Evolutionary conservation across 2,113 vertebrate genomes (phyloP).

Genomic region (Agelaius phoeniceus): DNA sequence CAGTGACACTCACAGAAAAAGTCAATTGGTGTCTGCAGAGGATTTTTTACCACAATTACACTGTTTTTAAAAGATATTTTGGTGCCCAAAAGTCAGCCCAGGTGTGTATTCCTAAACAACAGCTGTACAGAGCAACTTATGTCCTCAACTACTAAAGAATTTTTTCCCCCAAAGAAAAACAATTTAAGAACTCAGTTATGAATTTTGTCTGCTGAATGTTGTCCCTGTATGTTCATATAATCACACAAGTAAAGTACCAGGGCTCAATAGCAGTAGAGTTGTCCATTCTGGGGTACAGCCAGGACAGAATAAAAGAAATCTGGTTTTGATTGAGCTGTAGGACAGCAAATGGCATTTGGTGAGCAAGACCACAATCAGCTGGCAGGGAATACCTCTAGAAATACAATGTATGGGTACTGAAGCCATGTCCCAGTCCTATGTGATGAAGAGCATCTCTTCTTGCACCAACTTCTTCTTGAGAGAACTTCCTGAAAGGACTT

Average conservation of each 20-base stretch:
- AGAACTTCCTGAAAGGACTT: not conserved
- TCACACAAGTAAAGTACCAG: not conserved
- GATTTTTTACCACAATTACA: not conserved
- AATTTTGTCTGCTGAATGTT: not conserved
- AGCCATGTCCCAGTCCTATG: fast-evolving
- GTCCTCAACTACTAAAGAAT: not conserved
- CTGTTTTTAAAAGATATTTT: not conserved
- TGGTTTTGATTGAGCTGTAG: not conserved
- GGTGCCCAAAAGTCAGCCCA: not conserved
- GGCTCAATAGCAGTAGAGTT: not conserved
- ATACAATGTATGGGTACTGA: not conserved
- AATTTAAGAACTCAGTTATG: not conserved
- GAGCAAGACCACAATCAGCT: not conserved
- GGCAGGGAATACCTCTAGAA: not conserved
- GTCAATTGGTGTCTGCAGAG: not conserved
- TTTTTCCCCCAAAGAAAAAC: not conserved
- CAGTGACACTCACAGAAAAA: not conserved
- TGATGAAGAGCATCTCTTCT: not conserved
- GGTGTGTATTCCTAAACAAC: not conserved
- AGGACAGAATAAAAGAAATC: not conserved
- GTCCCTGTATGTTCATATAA: not conserved
- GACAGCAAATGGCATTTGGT: not conserved
- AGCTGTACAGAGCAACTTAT: not conserved
- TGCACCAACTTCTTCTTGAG: not conserved
- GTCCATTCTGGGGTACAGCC: not conserved